Conservation (phyloP, 1,140 invertebrate genomes). For the Thaumatotibia leucotreta region DNA sequence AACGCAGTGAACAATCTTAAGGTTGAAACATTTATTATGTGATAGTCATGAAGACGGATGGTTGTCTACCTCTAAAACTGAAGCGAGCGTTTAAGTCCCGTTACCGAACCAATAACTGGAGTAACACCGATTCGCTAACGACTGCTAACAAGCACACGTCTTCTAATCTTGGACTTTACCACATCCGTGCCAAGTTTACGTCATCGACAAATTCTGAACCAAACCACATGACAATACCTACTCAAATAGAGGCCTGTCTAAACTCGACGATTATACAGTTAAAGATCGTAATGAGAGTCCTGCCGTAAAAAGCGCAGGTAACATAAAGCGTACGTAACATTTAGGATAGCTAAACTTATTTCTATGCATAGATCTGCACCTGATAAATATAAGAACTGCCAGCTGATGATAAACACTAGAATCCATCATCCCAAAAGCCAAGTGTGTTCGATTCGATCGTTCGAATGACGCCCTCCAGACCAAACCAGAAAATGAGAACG, state of each 20-base stretch:
- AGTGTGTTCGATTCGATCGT: too few relatives aligned
- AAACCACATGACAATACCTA: slow-evolving; percentile 22
- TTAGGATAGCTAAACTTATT: too few relatives aligned
- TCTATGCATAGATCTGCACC: too few relatives aligned
- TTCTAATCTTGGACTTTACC: slow-evolving; percentile 19
- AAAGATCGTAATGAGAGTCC: too few relatives aligned
- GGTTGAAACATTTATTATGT: too few relatives aligned
- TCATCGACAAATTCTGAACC: slow-evolving; percentile 21
- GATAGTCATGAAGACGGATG: neutral
- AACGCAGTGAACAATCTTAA: too few relatives aligned
- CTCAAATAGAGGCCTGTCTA: too few relatives aligned
- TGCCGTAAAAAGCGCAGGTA: too few relatives aligned
- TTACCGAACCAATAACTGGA: slow-evolving; percentile 1
- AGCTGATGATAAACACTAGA: neutral
- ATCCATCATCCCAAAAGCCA: too few relatives aligned
- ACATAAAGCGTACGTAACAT: too few relatives aligned
- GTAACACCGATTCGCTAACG: slow-evolving; percentile 28
- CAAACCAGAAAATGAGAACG: neutral
- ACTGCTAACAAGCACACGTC: slow-evolving; percentile 31
- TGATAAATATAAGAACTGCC: neutral
- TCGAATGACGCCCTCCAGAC: too few relatives aligned
- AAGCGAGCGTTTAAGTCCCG: neutral
- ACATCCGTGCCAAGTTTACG: slow-evolving; percentile 19
- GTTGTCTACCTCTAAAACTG: neutral
- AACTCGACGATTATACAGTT: too few relatives aligned